Conservation (phyloP, 2,888 invertebrate genomes). For the Heteromyza rotundicornis region DNA sequence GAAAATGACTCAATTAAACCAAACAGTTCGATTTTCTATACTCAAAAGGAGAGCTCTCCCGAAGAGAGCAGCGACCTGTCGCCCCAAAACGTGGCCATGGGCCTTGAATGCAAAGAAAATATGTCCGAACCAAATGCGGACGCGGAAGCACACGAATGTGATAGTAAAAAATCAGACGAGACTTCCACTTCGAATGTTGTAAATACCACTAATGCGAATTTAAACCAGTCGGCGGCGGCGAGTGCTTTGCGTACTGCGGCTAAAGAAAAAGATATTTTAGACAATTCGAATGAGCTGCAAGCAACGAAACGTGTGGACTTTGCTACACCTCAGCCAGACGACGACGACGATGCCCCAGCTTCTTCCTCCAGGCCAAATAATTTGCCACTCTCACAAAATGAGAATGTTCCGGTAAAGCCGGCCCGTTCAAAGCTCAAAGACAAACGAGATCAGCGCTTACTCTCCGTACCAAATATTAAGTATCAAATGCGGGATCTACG, state of each 20-base stretch:
- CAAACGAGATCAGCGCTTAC: conserved; percentile 70
- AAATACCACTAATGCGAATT: neutral
- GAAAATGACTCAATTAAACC: conserved; percentile 63
- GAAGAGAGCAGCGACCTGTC: conserved; percentile 37
- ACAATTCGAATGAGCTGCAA: conserved; percentile 19
- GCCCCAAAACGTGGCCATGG: conserved; percentile 29
- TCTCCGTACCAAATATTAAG: conserved; percentile 81
- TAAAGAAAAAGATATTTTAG: conserved; percentile 16
- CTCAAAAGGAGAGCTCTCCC: conserved; percentile 50
- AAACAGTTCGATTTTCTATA: conserved; percentile 58
- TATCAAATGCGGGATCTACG: conserved; percentile 63
- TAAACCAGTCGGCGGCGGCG: no score
- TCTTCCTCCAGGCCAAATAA: conserved; percentile 72
- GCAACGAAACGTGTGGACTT: conserved; percentile 57
- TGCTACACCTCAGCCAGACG: conserved; percentile 46
- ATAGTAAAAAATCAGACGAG: conserved; percentile 4
- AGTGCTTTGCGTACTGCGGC: neutral
- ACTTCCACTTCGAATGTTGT: neutral
- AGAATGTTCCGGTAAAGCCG: conserved; percentile 65
- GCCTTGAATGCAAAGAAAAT: conserved; percentile 38
- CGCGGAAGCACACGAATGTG: conserved; percentile 16
- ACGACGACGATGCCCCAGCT: conserved; percentile 50
- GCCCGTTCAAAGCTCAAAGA: conserved; percentile 66
- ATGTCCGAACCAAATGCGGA: conserved; percentile 26
- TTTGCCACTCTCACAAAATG: conserved; percentile 65